Evolutionary conservation across 2,797 vertebrate species (phyloP), one percentile per base, ranked within the genome.

Genomic region (Xiphorhynchus erythropygius): DNA sequence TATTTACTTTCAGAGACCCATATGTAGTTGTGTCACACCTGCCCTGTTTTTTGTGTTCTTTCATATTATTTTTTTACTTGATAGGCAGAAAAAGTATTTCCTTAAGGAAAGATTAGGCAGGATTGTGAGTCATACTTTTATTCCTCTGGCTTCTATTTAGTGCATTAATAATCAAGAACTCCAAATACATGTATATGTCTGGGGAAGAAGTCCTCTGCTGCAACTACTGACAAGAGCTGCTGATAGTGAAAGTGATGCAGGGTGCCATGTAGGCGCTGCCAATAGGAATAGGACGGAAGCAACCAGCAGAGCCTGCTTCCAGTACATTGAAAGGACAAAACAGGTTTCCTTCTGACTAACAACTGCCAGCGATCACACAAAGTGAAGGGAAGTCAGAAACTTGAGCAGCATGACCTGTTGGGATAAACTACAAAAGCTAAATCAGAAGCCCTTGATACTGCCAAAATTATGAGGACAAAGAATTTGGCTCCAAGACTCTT

Each of bases 331-430:
- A 76, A 87, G 50, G 28, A 78, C 49, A 85, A 90, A 82, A 11
- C 4, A 47, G 4, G 25, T 60, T 87, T 85, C 25, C 55, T 91
- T 39, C 62, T 60, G 53, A 46, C 33, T 70, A 74, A 39, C 47
- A 60, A 64, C 50, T 27, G 23, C 47, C 47, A 53, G 22, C 22
- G 49, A 27, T 88, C 59, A 50, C 17, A 63, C 27, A 68, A 79
- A 87, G 24, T 52, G 32, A 93, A 90, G 65, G 53, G 64, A 89
- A 88, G 80, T 86, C 69, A 90, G 85, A 90, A 91, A 90, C 65
- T 32, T 88, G 71, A 89, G 79, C 42, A 85, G 47, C 47, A 41
- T 55, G 50, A 81, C 59, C 28, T 65, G n/a, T 70, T 71, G 33
- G 24, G 11, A 77, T 75, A 79, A 91, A 75, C 33, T 71, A 44